Evolutionary conservation across 2,888 invertebrate species (phyloP), one percentile per base, ranked within the genome.

Genomic region (Cheilosia urbana): DNA sequence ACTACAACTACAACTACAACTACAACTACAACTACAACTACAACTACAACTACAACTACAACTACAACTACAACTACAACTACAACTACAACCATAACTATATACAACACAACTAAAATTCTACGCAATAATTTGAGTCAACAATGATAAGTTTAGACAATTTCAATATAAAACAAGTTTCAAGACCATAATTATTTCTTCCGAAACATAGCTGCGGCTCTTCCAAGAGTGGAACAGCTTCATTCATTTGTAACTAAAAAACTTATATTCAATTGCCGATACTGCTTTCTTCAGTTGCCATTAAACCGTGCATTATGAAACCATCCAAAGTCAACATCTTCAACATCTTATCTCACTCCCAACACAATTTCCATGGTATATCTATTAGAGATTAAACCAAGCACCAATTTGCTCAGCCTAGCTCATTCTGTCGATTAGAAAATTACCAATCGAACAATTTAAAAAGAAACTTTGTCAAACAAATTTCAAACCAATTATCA

Each of bases 401-500:
- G 65, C 45, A 65, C 60, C 71, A 71, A 42, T 69, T 58, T 63
- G 63, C 34, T 34, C 13, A 37, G 60, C 57, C n/a, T n/a, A n/a
- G n/a, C 47, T 76, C 55, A 71, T 66, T 65, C 40, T 27, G 40
- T 55, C 62, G 51, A 58, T 75, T 65, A 66, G n/a, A 51, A 15
- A 55, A 27, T 19, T 19, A 3, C 53, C 53, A 71, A 69, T 27
- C 58, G 17, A 68, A 45, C 19, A 45, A 84, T 69, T 75, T 68
- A 75, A 51, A 79, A 68, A 66, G 47, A 66, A 68, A 76, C 71
- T 81, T 81, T 81, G 84, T 81, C 68, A 76, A 81, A 85, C 72
- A 81, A 85, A 85, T 81, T 85, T 76, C 55, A 77, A 77, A 66
- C 62, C 62, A 71, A 85, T 81, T 85, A 68, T 81, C 81, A 85